These are phyloP conservation scores for Dromaius novaehollandiae DNA, from an alignment of 2,113 vertebrate species.

Conservation along the genomic window DNA sequence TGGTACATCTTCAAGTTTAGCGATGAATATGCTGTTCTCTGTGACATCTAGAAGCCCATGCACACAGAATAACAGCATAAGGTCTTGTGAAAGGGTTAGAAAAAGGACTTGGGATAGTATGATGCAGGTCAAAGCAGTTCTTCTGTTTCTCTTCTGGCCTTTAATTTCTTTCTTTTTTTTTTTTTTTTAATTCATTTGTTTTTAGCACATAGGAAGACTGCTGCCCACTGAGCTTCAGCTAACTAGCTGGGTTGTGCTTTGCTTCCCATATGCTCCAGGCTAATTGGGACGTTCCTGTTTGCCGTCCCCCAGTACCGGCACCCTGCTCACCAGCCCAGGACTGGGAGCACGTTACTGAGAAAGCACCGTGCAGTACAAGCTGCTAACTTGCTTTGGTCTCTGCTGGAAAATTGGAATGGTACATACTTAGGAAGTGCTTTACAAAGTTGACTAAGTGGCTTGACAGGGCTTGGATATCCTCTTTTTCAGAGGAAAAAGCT, in stretches of 20 bases:
- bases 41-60: background rate
- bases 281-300: slow-evolving; percentile 44
- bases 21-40: background rate
- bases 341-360: slow-evolving; percentile 35
- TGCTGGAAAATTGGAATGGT: slow-evolving; percentile 23
- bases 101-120: rapidly evolving
- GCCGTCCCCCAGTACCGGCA: background rate
- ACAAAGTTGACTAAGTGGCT: background rate
- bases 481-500: background rate
- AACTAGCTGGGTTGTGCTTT: slow-evolving; percentile 23
- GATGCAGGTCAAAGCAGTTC: background rate
- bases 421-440: background rate
- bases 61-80: background rate
- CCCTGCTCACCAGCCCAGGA: background rate
- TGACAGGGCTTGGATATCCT: background rate
- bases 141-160: background rate
- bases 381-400: slow-evolving; percentile 51
- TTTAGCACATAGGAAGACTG: background rate
- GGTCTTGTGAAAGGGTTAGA: background rate
- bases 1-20: background rate
- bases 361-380: slow-evolving; percentile 22
- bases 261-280: background rate
- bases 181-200: background rate
- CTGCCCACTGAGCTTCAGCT: background rate
- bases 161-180: background rate